Base-by-base conservation (phyloP, 2,888 invertebrate species). In the Caenorhabditis imperialis region DNA sequence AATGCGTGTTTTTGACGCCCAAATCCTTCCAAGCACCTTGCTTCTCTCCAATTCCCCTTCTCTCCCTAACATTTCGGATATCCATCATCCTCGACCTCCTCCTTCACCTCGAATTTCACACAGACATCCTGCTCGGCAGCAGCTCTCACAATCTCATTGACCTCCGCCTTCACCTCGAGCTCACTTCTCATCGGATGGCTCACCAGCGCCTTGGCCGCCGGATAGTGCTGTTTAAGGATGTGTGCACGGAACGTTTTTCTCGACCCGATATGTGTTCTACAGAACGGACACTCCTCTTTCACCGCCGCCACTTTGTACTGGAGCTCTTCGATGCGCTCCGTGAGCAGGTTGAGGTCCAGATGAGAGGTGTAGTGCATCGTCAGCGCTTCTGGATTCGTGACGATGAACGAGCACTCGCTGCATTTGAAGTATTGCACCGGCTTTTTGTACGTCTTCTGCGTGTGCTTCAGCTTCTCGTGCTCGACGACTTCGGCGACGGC, bases 221-320 rank as follows among this genome's bases (percentile, higher is more conserved):
- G 7, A 40, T 54, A 72, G 42, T 72, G 72, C n/a, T n/a, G n/a
- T 18, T 53, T 51, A 20, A 72, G 40, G n/a, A 58, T 12, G 40
- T 72, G 72, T 8, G 22, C 25, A 37, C 57, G 55, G 60, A 72
- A 65, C 18, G 53, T 25, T 54, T 72, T 72, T 1, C 71, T 42
- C 0, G 54, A 65, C 0, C 47, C 42, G 10, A 55, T 14, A 25
- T 50, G 20, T 1, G 38, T 6, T 10, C 67, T 44, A 27, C 73
- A 73, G 61, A 73, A 73, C 42, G 73, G 73, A 33, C 73, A 73
- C 16, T 67, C 65, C 1, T 50, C 60, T 37, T 60, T 60, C 20
- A 35, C 37, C 3, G 60, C 73, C 58, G 55, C 12, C 61, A 65
- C 25, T 23, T 50, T 48, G 16, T 7, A 14, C 18, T 65, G 65